Evolutionary conservation across 2,797 vertebrate species (phyloP).

Genomic region (Alfaro cultratus): DNA sequence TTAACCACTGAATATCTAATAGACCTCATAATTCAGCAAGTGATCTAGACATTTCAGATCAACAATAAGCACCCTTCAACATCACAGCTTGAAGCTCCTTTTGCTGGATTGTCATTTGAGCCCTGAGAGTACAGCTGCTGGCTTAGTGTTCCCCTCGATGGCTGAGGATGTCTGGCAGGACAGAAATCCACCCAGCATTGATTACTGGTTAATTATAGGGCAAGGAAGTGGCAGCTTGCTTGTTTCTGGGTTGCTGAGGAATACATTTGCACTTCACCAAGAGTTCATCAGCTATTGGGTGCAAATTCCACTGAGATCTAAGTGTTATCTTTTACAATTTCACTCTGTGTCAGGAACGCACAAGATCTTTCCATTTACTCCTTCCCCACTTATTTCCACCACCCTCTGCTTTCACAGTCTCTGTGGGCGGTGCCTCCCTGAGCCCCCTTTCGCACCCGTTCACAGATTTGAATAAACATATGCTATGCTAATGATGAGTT

Average conservation of each 20-base stretch:
- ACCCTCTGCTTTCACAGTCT: slow-evolving; percentile 77
- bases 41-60: not conserved
- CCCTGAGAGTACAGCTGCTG: slow-evolving; percentile 55
- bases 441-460: slow-evolving; percentile 79
- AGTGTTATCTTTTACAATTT: slow-evolving; percentile 72
- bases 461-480: slow-evolving; percentile 83
- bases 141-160: slow-evolving; percentile 60
- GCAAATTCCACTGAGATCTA: slow-evolving; percentile 79
- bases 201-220: slow-evolving; percentile 85
- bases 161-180: slow-evolving; percentile 60
- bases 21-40: not conserved
- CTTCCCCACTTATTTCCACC: slow-evolving; percentile 73
- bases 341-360: slow-evolving; percentile 45
- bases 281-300: slow-evolving; percentile 77
- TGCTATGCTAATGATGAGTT: slow-evolving; percentile 82
- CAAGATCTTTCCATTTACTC: slow-evolving; percentile 53
- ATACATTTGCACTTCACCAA: slow-evolving; percentile 84
- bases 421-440: slow-evolving; percentile 75
- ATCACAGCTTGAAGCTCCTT: slow-evolving; percentile 39
- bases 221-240: slow-evolving; percentile 84
- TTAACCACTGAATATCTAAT: not conserved
- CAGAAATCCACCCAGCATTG: slow-evolving; percentile 77
- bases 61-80: slow-evolving; percentile 26
- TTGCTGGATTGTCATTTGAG: slow-evolving; percentile 63
- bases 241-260: slow-evolving; percentile 83